Evolutionary conservation across 2,113 vertebrate genomes (phyloP).

Genomic region (Oncorhynchus gorbuscha): DNA sequence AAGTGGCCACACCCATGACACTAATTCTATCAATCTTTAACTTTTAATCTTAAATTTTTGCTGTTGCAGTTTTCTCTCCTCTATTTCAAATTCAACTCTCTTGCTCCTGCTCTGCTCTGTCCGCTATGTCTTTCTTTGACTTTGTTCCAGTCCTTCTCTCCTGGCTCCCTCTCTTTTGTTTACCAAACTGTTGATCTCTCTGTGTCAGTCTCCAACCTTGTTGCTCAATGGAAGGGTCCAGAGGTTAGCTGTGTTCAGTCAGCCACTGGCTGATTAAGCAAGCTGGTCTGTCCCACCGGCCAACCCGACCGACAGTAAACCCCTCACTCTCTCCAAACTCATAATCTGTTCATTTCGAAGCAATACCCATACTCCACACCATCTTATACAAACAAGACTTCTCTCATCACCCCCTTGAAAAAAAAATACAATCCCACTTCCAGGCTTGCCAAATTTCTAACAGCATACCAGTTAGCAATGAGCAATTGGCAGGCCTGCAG

Average conservation of each 20-base stretch:
- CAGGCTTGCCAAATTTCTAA: conserved; percentile 1
- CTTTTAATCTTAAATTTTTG: conserved; percentile 18
- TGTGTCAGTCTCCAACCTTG: background rate
- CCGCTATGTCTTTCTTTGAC: conserved; percentile 15
- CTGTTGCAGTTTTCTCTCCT: background rate
- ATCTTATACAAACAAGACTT: conserved; percentile 36
- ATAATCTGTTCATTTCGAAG: conserved; percentile 7
- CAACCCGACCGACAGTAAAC: conserved; percentile 39
- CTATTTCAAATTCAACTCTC: background rate
- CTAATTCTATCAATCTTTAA: conserved; percentile 9
- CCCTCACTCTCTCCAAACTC: conserved; percentile 28
- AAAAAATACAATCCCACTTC: background rate
- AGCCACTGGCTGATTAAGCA: conserved; percentile 48
- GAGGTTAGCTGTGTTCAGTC: conserved; percentile 55
- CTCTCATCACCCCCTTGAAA: conserved; percentile 1
- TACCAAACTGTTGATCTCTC: background rate
- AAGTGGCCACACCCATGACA: background rate
- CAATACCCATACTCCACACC: conserved; percentile 36
- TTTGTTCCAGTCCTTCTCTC: background rate
- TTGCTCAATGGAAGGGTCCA: conserved; percentile 70
- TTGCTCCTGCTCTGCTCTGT: background rate
- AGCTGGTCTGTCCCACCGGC: conserved; percentile 42
- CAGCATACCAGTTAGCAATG: background rate
- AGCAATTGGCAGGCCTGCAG: background rate
- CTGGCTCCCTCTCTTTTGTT: background rate